Conservation (phyloP, 2,113 vertebrate species). For the Siniperca knerii region DNA sequence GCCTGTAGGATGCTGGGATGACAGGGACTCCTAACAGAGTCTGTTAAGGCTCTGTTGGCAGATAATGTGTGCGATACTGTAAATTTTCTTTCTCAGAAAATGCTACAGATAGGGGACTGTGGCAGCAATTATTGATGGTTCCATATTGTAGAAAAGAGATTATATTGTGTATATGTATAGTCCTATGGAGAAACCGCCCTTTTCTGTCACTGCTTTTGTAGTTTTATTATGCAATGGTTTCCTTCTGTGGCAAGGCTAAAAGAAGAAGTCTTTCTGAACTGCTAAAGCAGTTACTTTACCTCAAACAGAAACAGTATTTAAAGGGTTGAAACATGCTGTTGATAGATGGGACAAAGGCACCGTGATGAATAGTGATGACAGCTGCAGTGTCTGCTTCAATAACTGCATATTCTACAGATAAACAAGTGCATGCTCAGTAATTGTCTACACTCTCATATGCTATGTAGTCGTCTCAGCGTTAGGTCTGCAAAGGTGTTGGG, state of each 20-base stretch:
- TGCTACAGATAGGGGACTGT: conserved; percentile 26
- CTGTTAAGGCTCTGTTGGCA: conserved; percentile 12
- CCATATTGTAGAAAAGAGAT: conserved; percentile 37
- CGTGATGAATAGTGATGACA: conserved; percentile 11
- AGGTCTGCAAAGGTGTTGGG: conserved; percentile 49
- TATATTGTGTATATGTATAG: conserved; percentile 36
- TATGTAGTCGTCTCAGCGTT: conserved; percentile 54
- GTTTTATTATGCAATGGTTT: conserved; percentile 63
- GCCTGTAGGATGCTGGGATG: conserved; percentile 19
- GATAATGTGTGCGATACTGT: conserved; percentile 49
- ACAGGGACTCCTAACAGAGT: conserved; percentile 22
- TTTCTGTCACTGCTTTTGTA: conserved; percentile 50
- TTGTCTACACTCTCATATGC: conserved; percentile 56
- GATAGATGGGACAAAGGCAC: conserved; percentile 28
- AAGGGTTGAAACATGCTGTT: conserved; percentile 48
- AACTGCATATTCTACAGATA: conserved; percentile 46
- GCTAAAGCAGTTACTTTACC: conserved; percentile 59
- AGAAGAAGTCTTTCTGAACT: conserved; percentile 48
- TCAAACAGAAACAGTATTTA: conserved; percentile 71
- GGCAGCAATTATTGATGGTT: conserved; percentile 29
- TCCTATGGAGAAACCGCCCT: conserved; percentile 35
- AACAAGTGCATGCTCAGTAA: conserved; percentile 68
- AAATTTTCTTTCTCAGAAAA: conserved; percentile 34
- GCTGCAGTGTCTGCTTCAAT: conserved; percentile 56
- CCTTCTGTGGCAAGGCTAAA: conserved; percentile 50